A percentile compares a stretch with the other conserved stretches of the same genome.
Evolutionary conservation across 2,888 invertebrate genomes (phyloP).

Genomic region (Electrophaes corylata): DNA sequence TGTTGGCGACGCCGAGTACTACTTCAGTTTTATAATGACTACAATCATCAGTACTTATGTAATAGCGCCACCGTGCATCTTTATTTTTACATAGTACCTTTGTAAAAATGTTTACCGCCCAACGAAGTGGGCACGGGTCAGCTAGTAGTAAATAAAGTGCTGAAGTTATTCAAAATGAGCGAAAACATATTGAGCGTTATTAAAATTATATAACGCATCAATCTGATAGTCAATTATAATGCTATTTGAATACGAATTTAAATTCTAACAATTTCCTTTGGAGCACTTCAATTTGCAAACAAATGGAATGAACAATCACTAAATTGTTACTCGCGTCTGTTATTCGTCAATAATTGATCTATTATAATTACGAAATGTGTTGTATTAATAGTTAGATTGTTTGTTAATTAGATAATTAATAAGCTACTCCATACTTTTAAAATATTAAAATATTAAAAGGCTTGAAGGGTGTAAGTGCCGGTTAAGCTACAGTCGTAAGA

Average conservation of each 20-base stretch:
- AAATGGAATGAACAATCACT: conserved; percentile 3
- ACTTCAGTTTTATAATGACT: too few relatives aligned
- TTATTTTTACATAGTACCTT: too few relatives aligned
- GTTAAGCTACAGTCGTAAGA: too few relatives aligned
- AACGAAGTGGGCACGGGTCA: too few relatives aligned
- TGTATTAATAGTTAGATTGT: not conserved
- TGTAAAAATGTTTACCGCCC: too few relatives aligned
- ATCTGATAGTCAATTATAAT: conserved; percentile 2
- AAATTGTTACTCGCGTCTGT: not conserved
- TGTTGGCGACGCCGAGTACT: too few relatives aligned
- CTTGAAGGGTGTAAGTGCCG: too few relatives aligned
- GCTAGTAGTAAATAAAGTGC: too few relatives aligned
- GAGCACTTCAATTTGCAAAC: conserved; percentile 10
- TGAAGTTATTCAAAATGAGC: not conserved
- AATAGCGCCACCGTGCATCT: too few relatives aligned
- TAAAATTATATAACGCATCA: not conserved
- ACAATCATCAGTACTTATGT: too few relatives aligned
- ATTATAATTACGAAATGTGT: not conserved
- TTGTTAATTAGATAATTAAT: not conserved
- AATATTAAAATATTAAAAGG: too few relatives aligned
- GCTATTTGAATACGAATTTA: conserved; percentile 15
- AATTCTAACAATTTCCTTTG: conserved; percentile 5
- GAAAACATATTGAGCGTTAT: not conserved
- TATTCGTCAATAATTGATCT: not conserved
- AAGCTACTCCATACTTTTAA: too few relatives aligned